A percentile compares a stretch with the other conserved stretches of the same genome.
Evolutionary conservation across 2,888 invertebrate species (phyloP).

Genomic region (Troglohyphantes excavatus): DNA sequence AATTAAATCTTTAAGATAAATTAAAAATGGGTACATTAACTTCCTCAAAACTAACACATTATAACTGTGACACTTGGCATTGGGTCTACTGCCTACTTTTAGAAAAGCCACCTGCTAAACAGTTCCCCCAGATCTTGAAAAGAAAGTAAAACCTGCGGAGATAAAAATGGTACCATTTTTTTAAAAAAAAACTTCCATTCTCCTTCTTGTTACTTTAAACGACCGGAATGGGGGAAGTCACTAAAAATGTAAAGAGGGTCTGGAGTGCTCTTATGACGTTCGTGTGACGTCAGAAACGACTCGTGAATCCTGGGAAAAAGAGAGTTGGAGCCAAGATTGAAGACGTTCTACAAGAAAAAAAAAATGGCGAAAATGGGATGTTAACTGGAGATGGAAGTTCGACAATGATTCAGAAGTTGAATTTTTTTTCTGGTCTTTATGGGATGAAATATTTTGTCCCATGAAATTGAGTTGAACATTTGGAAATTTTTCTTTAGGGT

Average conservation of each 20-base stretch:
- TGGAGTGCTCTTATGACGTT: slow-evolving; percentile 63
- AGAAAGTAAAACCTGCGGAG: slow-evolving; percentile 30
- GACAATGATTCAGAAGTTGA: slow-evolving; percentile 23
- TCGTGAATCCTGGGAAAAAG: slow-evolving; percentile 37
- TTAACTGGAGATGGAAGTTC: slow-evolving; percentile 38
- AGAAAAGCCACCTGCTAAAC: slow-evolving; percentile 49
- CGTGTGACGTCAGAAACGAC: slow-evolving; percentile 52
- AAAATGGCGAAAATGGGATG: slow-evolving; percentile 43
- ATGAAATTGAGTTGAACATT: not conserved
- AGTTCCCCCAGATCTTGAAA: slow-evolving; percentile 17
- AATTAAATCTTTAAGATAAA: not conserved
- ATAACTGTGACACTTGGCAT: not conserved
- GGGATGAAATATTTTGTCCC: slow-evolving; percentile 12
- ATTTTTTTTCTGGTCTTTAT: not conserved
- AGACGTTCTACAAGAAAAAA: slow-evolving; percentile 11
- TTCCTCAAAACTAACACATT: not conserved
- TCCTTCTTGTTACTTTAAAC: slow-evolving; percentile 24
- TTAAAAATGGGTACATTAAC: no score
- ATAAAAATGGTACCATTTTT: slow-evolving; percentile 23
- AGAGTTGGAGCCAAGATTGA: not conserved
- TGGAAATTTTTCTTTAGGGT: not conserved
- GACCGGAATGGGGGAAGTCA: slow-evolving; percentile 32
- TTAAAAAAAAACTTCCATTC: not conserved
- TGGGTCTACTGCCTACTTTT: not conserved
- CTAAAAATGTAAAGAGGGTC: slow-evolving; percentile 60